A percentile compares a stretch with the other conserved stretches of the same genome.
Conservation (phyloP, 2,113 vertebrate species). For the Chloebia gouldiae region DNA sequence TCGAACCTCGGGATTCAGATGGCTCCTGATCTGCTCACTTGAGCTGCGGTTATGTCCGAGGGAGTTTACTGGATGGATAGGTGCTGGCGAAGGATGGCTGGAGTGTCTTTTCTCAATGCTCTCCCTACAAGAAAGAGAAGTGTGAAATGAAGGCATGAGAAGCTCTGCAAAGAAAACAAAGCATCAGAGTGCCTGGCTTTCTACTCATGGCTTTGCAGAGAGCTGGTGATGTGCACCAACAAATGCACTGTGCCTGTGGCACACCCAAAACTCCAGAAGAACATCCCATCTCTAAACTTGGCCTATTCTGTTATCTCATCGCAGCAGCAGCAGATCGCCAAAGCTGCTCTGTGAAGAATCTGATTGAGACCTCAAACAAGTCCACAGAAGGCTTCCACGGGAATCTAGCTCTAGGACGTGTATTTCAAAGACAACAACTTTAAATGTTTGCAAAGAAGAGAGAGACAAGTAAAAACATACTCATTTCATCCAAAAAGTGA, state of each 20-base stretch:
- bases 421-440: not conserved
- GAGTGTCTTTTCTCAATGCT: constrained; percentile 89
- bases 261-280: not conserved
- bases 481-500: not conserved
- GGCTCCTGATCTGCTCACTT: constrained; percentile 81
- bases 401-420: not conserved
- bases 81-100: constrained; percentile 89
- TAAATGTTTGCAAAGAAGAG: not conserved
- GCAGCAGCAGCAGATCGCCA: not conserved
- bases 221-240: not conserved
- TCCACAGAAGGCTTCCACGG: not conserved
- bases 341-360: not conserved
- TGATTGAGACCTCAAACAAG: not conserved
- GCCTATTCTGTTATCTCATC: not conserved
- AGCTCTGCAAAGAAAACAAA: not conserved
- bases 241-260: not conserved
- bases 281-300: not conserved
- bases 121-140: constrained; percentile 77
- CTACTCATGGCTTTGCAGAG: not conserved
- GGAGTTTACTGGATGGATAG: constrained; percentile 81
- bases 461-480: not conserved
- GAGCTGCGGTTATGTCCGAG: constrained; percentile 85
- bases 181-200: not conserved
- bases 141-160: constrained; percentile 8
- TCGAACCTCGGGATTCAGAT: constrained; percentile 78